Conservation (phyloP, 2,888 invertebrate species). For the Tillus elongatus region DNA sequence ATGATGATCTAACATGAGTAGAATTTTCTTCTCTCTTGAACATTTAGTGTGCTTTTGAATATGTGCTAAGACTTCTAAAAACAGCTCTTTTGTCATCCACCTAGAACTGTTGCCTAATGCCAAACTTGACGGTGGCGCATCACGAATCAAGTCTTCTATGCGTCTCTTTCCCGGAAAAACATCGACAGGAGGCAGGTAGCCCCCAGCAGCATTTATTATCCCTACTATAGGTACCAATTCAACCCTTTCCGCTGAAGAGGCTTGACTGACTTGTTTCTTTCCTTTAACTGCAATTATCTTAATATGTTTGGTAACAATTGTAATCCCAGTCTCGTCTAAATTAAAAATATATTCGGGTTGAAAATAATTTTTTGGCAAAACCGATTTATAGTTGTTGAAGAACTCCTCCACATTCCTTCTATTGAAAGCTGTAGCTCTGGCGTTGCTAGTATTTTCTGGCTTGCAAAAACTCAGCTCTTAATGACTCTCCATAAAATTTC, state of each 20-base stretch:
- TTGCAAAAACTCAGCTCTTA: conserved; percentile 2
- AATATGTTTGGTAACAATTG: neutral
- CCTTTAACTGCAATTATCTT: conserved; percentile 2
- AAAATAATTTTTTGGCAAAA: neutral
- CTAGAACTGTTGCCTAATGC: conserved; percentile 2
- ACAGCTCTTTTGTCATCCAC: conserved; percentile 5
- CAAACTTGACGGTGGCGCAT: too few species aligned
- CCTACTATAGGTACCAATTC: neutral
- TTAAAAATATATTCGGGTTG: conserved; percentile 1
- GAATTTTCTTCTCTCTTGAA: neutral
- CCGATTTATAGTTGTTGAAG: neutral
- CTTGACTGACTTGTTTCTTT: neutral
- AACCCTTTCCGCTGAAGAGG: neutral
- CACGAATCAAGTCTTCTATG: neutral
- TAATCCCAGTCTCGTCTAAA: conserved; percentile 1
- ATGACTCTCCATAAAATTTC: neutral
- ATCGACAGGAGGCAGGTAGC: conserved; percentile 1
- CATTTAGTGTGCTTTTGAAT: too few species aligned
- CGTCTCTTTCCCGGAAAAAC: conserved; percentile 2
- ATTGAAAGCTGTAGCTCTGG: neutral
- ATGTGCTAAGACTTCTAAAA: conserved; percentile 1
- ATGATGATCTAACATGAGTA: too few species aligned
- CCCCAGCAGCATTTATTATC: neutral
- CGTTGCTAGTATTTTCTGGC: conserved; percentile 2
- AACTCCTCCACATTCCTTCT: conserved; percentile 4